phyloP scores from a whole-genome alignment of 2,888 invertebrate species.

The Melanostoma scalare region DNA sequence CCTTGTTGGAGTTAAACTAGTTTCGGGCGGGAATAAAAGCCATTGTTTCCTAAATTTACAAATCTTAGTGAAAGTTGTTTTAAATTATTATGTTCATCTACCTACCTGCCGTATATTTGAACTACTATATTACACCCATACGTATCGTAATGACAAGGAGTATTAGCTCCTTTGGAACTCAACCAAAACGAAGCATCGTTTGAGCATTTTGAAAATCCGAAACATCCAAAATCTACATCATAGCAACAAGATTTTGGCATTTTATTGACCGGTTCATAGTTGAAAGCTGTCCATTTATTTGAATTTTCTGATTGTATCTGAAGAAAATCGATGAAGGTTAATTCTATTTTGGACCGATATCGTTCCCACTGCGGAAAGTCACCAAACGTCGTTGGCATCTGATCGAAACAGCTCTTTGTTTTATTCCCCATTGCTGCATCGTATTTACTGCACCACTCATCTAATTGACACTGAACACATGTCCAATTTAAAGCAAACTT shows the following conservation, averaged over 20 bases:
- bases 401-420: constrained; percentile 75
- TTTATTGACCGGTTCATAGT: constrained; percentile 77
- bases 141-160: constrained; percentile 96
- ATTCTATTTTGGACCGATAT: constrained; percentile 84
- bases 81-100: not conserved
- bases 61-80: not conserved
- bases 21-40: constrained; percentile 93
- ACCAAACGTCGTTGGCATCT: constrained; percentile 73
- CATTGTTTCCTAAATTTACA: constrained; percentile 89
- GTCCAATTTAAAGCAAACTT: constrained; percentile 77
- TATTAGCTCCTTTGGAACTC: constrained; percentile 93
- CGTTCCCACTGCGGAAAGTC: constrained; percentile 91
- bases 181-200: constrained; percentile 95
- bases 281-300: constrained; percentile 77
- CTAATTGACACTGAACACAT: constrained; percentile 77
- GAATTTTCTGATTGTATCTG: constrained; percentile 77
- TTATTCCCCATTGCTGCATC: constrained; percentile 66
- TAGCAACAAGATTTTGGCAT: constrained; percentile 78
- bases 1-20: constrained; percentile 89
- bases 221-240: constrained; percentile 85
- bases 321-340: constrained; percentile 87
- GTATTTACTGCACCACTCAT: constrained; percentile 77
- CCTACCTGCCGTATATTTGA: constrained; percentile 92
- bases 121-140: constrained; percentile 97
- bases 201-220: constrained; percentile 87